Percentiles rank a stretch among this genome's conserved stretches.
phyloP scores from a whole-genome alignment of 1,140 invertebrate genomes.

The Tetramorium simillimum region DNA sequence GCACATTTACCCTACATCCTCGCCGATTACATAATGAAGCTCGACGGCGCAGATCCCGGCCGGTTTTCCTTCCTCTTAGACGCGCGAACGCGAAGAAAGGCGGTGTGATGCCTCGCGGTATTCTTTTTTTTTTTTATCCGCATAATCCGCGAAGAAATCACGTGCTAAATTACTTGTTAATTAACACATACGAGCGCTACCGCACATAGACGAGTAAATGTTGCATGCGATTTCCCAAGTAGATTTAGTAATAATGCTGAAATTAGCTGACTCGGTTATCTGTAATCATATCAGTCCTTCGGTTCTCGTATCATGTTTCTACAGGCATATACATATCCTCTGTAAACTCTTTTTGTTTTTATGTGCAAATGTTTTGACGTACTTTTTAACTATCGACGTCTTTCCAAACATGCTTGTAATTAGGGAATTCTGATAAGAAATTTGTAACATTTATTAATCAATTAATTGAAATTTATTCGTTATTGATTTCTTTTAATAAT shows the following conservation, averaged over 20 bases:
- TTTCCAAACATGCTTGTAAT: neutral
- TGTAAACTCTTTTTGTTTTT: neutral
- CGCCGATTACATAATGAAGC: conserved; percentile 82
- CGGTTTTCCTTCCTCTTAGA: conserved; percentile 59
- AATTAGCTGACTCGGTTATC: neutral
- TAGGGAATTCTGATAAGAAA: neutral
- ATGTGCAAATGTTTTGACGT: neutral
- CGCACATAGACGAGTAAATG: neutral
- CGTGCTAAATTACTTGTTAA: neutral
- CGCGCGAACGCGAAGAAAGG: neutral
- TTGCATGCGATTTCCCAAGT: neutral
- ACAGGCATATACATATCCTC: neutral
- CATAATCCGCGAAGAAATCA: neutral
- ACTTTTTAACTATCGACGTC: neutral
- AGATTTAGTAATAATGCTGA: neutral
- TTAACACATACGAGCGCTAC: neutral
- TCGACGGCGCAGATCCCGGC: conserved; percentile 42
- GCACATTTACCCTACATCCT: conserved; percentile 84
- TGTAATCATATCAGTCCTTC: neutral
- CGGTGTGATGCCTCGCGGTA: neutral
- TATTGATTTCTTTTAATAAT: neutral
- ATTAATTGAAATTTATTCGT: neutral
- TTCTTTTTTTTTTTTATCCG: neutral
- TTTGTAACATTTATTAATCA: neutral
- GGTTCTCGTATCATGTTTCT: neutral